Evolutionary conservation across 2,113 vertebrate species (phyloP), one percentile per base, ranked within the genome.

Genomic region (Cephalophus harveyi): DNA sequence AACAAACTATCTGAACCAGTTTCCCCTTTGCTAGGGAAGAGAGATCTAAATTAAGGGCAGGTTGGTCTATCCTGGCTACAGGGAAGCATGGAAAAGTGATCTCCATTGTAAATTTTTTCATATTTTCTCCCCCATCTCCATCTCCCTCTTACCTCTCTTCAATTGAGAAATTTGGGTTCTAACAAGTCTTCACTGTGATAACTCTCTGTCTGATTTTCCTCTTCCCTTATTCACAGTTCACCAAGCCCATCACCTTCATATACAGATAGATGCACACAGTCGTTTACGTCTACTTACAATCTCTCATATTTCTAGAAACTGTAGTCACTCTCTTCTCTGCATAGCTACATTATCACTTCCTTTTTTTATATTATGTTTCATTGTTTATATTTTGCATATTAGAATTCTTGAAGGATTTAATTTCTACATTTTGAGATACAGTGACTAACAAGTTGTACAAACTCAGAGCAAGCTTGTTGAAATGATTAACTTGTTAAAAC

Each of bases 281-380:
- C 0, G 0, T 40, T 67, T 33, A 27, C 0, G 1, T 13, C 50
- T 21, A 3, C 6, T 55, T 33, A 50, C 0, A 23, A 3, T 79
- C 71, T 62, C 50, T 74, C 50, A 84, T 40, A 23, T 40, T 25
- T 59, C 60, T 81, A n/a, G 50, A 36, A 84, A 79, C 0, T 62
- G 7, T 16, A 36, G 11, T 55, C 21, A 5, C 59, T 84, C 55
- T 82, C 46, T 36, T 19, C 50, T 76, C 94, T 74, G 14, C 25
- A 81, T 21, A 78, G 3, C 40, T 62, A 36, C 9, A 67, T 57
- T 16, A 40, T 50, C 13, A 62, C 33, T 91, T 82, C 16, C 13
- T 2, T 62, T 30, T 50, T 46, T 87, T 83, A 1, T 57, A 62
- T 64, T 64, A 76, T 28, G 23, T 7, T 62, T 57, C 28, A 36